Evolutionary conservation across 2,888 invertebrate species (phyloP), one percentile per base, ranked within the genome.

Genomic region (Pterostichus madidus): DNA sequence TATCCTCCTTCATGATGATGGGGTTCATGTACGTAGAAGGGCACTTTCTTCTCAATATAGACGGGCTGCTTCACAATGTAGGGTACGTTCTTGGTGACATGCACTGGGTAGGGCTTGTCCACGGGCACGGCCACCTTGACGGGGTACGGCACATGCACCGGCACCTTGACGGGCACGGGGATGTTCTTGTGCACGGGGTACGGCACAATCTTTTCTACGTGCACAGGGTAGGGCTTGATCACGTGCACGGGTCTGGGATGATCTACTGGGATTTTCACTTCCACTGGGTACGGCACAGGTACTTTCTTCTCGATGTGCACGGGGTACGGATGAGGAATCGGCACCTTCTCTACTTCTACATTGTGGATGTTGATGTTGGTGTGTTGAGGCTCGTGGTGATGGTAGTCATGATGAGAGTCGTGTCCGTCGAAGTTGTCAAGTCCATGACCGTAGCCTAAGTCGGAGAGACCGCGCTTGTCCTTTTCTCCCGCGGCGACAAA

Each of bases 171-270:
- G 0, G 91, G 90, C 7, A 91, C 89, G 8, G 91, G 90, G 90
- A 0, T 93, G 93, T 46, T 93, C 91, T 87, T 92, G 91, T 13
- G 93, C 35, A 77, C 77, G 10, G 77, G 77, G 31, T 77, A 77
- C 7, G 77, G 77, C 56, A 77, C 90, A 73, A 93, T 91, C 85
- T 93, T 93, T 11, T 93, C 92, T 73, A 93, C 92, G 10, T 92
- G 92, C 5, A 94, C 93, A 0, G 93, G 93, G 86, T 93, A 93
- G 0, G 93, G 93, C 85, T 93, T 93, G 17, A 90, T 89, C 0
- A 93, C 90, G 82, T 91, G 93, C 2, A 93, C 93, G 0, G 93
- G 93, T 86, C 92, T 92, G 10, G 93, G 93, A 39, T 93, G 92
- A 85, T 92, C 92, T 86, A 93, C 90, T 15, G 91, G 87, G 35